A percentile compares a stretch with the other conserved stretches of the same genome.
These are phyloP conservation scores for Ephialtes manifestator DNA, from an alignment of 2,888 invertebrate genomes.

Conservation along the genomic window DNA sequence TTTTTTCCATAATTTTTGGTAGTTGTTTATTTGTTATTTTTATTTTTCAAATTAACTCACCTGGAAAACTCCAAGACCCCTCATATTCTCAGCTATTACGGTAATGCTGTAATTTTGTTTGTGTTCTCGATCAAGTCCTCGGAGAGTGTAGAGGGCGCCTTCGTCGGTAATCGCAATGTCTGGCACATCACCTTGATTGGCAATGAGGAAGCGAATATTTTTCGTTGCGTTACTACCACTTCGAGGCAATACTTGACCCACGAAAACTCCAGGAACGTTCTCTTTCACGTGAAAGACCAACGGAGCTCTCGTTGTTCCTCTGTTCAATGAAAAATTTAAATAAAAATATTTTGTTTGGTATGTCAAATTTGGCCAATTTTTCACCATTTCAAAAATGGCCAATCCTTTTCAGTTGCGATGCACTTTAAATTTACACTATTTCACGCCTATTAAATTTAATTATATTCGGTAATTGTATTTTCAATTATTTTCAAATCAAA, in stretches of 20 bases:
- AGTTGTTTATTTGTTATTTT: too few relatives aligned
- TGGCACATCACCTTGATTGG: constrained; percentile 93
- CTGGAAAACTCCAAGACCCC: constrained; percentile 92
- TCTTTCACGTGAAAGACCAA: constrained; percentile 92
- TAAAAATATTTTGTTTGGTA: neutral
- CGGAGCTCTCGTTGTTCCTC: constrained; percentile 90
- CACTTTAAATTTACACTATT: too few relatives aligned
- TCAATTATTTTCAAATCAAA: too few relatives aligned
- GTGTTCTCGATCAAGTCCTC: constrained; percentile 92
- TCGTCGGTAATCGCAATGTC: constrained; percentile 93
- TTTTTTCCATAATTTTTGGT: too few relatives aligned
- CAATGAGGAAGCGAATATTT: constrained; percentile 91
- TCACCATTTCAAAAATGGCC: too few relatives aligned
- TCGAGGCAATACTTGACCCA: constrained; percentile 90
- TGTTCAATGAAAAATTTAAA: constrained; percentile 78
- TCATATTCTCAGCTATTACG: constrained; percentile 92
- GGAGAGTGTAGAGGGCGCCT: constrained; percentile 93
- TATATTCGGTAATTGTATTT: too few relatives aligned
- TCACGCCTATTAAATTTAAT: too few relatives aligned
- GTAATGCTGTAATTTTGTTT: constrained; percentile 92
- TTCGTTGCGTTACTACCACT: constrained; percentile 85
- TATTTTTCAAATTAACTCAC: constrained; percentile 79
- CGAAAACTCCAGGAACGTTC: constrained; percentile 91
- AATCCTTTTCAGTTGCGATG: too few relatives aligned
- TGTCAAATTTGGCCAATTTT: too few relatives aligned